phyloP scores from a whole-genome alignment of 1,140 invertebrate species.

The Drosophila sechellia region DNA sequence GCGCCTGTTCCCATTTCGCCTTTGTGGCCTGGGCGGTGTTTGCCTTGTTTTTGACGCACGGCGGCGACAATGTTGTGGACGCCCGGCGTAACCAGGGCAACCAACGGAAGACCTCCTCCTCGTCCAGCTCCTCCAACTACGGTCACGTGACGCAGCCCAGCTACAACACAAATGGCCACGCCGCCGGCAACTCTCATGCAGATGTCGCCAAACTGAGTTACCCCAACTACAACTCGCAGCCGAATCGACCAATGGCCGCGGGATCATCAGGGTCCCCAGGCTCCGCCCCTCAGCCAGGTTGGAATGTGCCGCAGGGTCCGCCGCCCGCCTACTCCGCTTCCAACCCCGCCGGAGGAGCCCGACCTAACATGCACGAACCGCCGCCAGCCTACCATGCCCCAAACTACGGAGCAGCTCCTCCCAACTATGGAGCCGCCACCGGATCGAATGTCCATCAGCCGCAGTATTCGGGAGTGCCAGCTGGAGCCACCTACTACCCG shows the following conservation, averaged over 20 bases:
- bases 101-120: slow-evolving; percentile 61
- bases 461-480: slow-evolving; percentile 51
- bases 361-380: slow-evolving; percentile 70
- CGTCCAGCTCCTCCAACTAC: slow-evolving; percentile 71
- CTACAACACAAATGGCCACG: slow-evolving; percentile 52
- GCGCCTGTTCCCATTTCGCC: slow-evolving; percentile 28
- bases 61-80: slow-evolving; percentile 55
- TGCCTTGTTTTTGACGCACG: slow-evolving; percentile 60
- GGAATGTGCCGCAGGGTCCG: slow-evolving; percentile 79
- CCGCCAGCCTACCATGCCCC: slow-evolving; percentile 72
- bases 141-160: slow-evolving; percentile 74
- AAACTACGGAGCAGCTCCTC: slow-evolving; percentile 63
- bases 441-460: slow-evolving; percentile 59
- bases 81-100: slow-evolving; percentile 64
- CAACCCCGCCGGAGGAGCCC: slow-evolving; percentile 63
- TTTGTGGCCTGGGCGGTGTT: slow-evolving; percentile 47
- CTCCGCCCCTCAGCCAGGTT: slow-evolving; percentile 48
- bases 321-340: slow-evolving; percentile 75
- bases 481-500: slow-evolving; percentile 71
- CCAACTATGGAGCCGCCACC: slow-evolving; percentile 52
- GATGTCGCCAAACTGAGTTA: slow-evolving; percentile 79
- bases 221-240: slow-evolving; percentile 77
- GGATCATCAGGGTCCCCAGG: not conserved
- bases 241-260: slow-evolving; percentile 58
- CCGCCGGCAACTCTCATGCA: slow-evolving; percentile 65